Percentiles rank a stretch among this genome's conserved stretches.
Evolutionary conservation across 2,113 vertebrate genomes (phyloP).

Genomic region (Potamarius usumacintae): DNA sequence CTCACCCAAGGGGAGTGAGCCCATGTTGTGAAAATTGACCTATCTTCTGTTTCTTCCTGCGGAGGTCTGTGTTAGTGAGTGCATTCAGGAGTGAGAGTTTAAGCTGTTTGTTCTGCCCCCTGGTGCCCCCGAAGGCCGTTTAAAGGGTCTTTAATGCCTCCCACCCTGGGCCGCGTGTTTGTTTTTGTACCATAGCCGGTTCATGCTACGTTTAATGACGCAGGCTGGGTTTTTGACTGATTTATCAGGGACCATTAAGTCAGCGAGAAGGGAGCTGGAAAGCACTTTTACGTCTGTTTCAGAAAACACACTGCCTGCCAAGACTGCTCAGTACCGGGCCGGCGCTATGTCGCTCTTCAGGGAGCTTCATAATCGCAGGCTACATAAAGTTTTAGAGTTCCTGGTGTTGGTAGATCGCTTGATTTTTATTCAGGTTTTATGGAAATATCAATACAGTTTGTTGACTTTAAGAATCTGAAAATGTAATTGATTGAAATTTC

Average conservation of each 20-base stretch:
- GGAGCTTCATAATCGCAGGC: slow-evolving; percentile 41
- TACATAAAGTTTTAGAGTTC: slow-evolving; percentile 56
- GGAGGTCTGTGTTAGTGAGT: slow-evolving; percentile 44
- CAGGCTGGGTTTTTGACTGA: slow-evolving; percentile 55
- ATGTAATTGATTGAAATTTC: slow-evolving; percentile 16
- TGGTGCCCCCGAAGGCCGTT: slow-evolving; percentile 48
- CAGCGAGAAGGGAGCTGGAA: slow-evolving; percentile 51
- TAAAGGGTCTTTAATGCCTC: slow-evolving; percentile 51
- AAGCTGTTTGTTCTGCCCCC: slow-evolving; percentile 51
- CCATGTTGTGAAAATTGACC: slow-evolving; percentile 53
- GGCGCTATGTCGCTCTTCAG: slow-evolving; percentile 26
- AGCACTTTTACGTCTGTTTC: slow-evolving; percentile 49
- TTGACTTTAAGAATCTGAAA: slow-evolving; percentile 36
- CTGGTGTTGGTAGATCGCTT: slow-evolving; percentile 45
- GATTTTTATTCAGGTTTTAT: slow-evolving; percentile 45
- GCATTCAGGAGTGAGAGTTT: slow-evolving; percentile 33
- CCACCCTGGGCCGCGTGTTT: slow-evolving; percentile 47
- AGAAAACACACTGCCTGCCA: slow-evolving; percentile 48
- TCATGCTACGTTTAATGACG: slow-evolving; percentile 61
- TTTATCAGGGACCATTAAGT: slow-evolving; percentile 59
- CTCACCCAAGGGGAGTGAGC: slow-evolving; percentile 41
- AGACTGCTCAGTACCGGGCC: slow-evolving; percentile 35
- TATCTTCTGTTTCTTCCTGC: slow-evolving; percentile 37
- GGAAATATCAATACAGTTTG: slow-evolving; percentile 39
- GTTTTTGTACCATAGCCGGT: slow-evolving; percentile 54